Evolutionary conservation across 2,888 invertebrate species (phyloP).

Genomic region (Eubasilissa splendida): DNA sequence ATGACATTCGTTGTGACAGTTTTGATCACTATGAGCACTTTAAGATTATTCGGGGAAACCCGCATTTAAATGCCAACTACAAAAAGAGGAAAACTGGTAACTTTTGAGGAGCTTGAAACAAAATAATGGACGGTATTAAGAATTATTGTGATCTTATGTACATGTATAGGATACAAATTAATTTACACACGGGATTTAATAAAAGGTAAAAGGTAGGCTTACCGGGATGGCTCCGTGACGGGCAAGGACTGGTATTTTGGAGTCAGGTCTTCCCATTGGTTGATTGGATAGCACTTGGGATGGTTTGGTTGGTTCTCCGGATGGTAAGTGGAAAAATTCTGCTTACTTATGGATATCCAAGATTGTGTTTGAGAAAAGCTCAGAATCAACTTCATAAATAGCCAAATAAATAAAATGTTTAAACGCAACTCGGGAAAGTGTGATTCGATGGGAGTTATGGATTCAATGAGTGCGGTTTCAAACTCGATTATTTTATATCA

Average conservation of each 20-base stretch:
- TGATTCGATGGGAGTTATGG: slow-evolving; percentile 13
- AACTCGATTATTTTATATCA: not conserved
- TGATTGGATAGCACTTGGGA: slow-evolving; percentile 63
- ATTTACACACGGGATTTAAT: slow-evolving; percentile 46
- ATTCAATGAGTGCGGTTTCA: slow-evolving; percentile 8
- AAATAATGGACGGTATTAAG: too few relatives aligned
- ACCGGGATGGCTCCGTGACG: slow-evolving; percentile 71
- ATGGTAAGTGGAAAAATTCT: slow-evolving; percentile 24
- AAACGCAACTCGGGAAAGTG: slow-evolving; percentile 13
- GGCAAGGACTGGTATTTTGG: slow-evolving; percentile 68
- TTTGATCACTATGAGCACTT: too few relatives aligned
- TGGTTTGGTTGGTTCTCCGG: slow-evolving; percentile 56
- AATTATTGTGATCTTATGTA: too few relatives aligned
- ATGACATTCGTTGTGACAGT: too few relatives aligned
- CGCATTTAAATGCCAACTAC: too few relatives aligned
- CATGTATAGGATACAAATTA: too few relatives aligned
- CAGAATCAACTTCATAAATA: slow-evolving; percentile 4
- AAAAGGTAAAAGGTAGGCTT: slow-evolving; percentile 63
- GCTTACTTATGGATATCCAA: slow-evolving; percentile 10
- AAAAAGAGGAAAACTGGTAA: too few relatives aligned
- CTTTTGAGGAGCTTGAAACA: too few relatives aligned
- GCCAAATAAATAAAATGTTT: not conserved
- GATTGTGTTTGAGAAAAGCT: slow-evolving; percentile 23
- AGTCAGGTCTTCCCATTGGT: slow-evolving; percentile 70
- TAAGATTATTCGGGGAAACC: too few relatives aligned